Conservation (phyloP, 2,888 invertebrate species). For the Hylaea fasciaria region DNA sequence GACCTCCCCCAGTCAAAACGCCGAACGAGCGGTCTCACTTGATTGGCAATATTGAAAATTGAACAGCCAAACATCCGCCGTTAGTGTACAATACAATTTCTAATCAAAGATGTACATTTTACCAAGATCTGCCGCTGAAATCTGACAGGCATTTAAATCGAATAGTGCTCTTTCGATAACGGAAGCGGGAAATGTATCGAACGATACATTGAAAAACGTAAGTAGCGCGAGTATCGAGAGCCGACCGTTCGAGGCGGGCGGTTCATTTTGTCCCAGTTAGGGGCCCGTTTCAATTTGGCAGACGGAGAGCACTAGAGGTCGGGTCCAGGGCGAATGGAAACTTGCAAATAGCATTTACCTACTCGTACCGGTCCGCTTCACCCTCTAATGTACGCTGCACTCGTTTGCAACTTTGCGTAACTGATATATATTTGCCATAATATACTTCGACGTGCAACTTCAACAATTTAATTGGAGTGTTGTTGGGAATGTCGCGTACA, state of each 20-base stretch:
- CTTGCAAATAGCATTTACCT: constrained; percentile 77
- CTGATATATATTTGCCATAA: constrained; percentile 48
- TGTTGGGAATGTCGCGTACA: constrained; percentile 45
- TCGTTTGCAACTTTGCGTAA: constrained; percentile 54
- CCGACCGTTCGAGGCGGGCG: constrained; percentile 43
- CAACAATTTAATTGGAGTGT: constrained; percentile 35
- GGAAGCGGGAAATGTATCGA: constrained; percentile 50
- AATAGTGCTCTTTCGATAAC: constrained; percentile 45
- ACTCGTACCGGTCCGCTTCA: constrained; percentile 59
- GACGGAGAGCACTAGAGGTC: constrained; percentile 63
- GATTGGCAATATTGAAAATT: constrained; percentile 75
- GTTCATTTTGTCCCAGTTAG: constrained; percentile 69
- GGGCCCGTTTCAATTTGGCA: constrained; percentile 75
- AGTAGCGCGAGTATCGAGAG: constrained; percentile 57
- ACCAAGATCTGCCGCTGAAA: constrained; percentile 53
- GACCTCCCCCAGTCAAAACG: constrained; percentile 61
- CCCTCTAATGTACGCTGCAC: constrained; percentile 61
- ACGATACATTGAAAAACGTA: constrained; percentile 42
- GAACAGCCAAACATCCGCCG: constrained; percentile 67
- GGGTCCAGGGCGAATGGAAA: constrained; percentile 63
- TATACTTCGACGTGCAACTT: constrained; percentile 21
- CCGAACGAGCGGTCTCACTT: constrained; percentile 59
- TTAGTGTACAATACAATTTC: constrained; percentile 62
- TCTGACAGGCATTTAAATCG: constrained; percentile 53
- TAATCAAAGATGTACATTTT: constrained; percentile 57